Base-by-base conservation (phyloP, 2,113 vertebrate species). In the Guaruba guarouba region DNA sequence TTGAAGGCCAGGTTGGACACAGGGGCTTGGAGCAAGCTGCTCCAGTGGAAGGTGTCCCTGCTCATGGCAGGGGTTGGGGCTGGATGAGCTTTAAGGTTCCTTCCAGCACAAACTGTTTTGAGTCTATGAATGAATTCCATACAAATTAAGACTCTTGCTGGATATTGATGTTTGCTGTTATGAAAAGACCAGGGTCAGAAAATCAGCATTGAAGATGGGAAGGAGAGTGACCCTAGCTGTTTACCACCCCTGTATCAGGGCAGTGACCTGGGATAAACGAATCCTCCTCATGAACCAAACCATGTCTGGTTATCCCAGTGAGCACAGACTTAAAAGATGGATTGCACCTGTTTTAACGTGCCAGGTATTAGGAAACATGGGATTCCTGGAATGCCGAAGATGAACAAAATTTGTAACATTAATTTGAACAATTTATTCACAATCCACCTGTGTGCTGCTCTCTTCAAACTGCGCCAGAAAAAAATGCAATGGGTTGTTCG, bases 171-270 rank as follows among this genome's bases (percentile, higher is more conserved):
- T 57, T 57, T 13, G 67, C 20, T 46, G 35, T 24, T 51, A 17
- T 37, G 25, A 31, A 61, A 6, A 68, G 31, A 17, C 9, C 27
- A 11, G 55, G 29, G 25, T 31, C 48, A 23, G 24, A 64, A 61
- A 55, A 55, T 3, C 11, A 7, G 67, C 39, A 24, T 13, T 14
- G 11, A 52, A 17, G 44, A 17, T 7, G 37, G 25, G 54, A 44
- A 28, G 33, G 13, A 67, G 17, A 2, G 0, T 19, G 24, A 15
- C 10, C 10, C 16, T 6, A 2, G 20, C 31, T 63, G 23, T 19
- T 48, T 23, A 12, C 22, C 28, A 46, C 17, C 46, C 23, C 33
- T 28, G 22, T 18, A 15, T 1, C 7, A 2, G 33, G 9, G 22
- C 46, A n/a, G 28, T 5, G 67, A 25, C 20, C 15, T 13, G 52